Conservation (phyloP, 2,888 invertebrate genomes). For the Heliconius sara region DNA sequence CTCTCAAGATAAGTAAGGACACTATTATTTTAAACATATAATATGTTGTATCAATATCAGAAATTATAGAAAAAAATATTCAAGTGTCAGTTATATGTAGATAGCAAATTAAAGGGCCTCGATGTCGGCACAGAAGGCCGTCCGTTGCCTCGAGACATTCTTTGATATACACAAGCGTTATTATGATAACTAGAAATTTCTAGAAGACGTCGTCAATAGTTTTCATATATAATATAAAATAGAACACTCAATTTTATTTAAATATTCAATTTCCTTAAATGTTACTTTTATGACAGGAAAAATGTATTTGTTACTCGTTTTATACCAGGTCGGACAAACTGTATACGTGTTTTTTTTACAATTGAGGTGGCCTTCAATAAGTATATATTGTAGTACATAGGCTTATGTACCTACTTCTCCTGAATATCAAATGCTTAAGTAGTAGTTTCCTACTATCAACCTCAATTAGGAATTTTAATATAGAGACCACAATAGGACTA, state of each 20-base stretch:
- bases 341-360: constrained; percentile 48
- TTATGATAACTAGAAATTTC: constrained; percentile 74
- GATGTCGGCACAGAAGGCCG: constrained; percentile 67
- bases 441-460: constrained; percentile 51
- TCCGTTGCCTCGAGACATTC: constrained; percentile 63
- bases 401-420: constrained; percentile 48
- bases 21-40: background rate
- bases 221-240: constrained; percentile 54
- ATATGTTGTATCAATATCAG: background rate
- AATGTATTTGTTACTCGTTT: background rate
- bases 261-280: constrained; percentile 46
- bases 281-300: background rate
- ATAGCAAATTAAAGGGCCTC: constrained; percentile 78
- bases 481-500: too few relatives aligned
- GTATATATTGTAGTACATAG: constrained; percentile 43
- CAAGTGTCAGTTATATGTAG: constrained; percentile 34
- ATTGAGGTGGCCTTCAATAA: constrained; percentile 58
- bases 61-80: background rate
- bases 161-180: constrained; percentile 65
- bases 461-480: constrained; percentile 34
- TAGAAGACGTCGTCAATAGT: constrained; percentile 73
- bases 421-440: constrained; percentile 58
- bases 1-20: too few relatives aligned
- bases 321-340: constrained; percentile 39
- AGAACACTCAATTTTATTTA: background rate